Conservation (phyloP, 2,888 invertebrate genomes). For the Cantharis rufa region DNA sequence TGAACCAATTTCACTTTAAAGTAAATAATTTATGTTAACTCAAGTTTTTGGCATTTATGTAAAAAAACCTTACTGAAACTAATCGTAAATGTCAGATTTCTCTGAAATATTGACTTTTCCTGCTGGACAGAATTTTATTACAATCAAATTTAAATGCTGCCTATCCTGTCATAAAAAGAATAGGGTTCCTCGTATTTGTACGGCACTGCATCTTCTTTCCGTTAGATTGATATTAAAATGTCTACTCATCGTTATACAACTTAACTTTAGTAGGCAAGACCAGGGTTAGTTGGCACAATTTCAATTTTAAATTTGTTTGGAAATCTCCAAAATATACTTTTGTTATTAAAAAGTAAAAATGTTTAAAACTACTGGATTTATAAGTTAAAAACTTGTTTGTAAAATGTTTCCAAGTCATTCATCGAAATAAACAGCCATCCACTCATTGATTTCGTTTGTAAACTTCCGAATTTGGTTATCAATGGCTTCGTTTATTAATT, state of each 20-base stretch:
- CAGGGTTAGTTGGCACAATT: background rate
- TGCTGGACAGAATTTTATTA: background rate
- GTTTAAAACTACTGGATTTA: too few relatives aligned
- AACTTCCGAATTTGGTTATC: too few relatives aligned
- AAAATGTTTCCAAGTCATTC: too few relatives aligned
- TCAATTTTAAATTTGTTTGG: background rate
- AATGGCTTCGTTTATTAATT: too few relatives aligned
- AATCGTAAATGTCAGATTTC: background rate
- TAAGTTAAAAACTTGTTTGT: too few relatives aligned
- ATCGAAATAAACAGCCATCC: too few relatives aligned
- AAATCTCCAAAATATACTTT: too few relatives aligned
- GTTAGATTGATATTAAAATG: background rate
- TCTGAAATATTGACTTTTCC: background rate
- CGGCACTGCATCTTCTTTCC: background rate
- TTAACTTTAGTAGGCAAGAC: too few relatives aligned
- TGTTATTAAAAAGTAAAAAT: too few relatives aligned
- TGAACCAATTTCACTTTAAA: background rate
- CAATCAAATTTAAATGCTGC: background rate
- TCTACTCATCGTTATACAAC: background rate
- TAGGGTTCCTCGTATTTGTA: background rate
- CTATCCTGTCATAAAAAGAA: background rate
- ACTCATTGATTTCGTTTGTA: too few relatives aligned
- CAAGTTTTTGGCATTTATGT: background rate
- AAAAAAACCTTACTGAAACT: background rate
- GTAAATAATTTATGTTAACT: background rate